These are phyloP conservation scores for Silurus asotus DNA, from an alignment of 2,113 vertebrate genomes.

Conservation along the genomic window DNA sequence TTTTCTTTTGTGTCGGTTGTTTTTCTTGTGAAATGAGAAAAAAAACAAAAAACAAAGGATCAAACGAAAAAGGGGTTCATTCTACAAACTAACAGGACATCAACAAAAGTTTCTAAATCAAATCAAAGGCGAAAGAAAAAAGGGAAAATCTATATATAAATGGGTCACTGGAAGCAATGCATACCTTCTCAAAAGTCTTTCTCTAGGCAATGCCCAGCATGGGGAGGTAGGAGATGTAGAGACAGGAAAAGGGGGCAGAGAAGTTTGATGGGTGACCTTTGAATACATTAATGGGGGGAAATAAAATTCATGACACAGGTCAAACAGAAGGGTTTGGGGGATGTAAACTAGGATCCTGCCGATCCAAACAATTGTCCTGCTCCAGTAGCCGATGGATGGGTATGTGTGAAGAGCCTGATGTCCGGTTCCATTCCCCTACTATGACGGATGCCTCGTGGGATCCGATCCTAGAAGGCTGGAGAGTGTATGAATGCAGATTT, in stretches of 20 bases:
- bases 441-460: background rate
- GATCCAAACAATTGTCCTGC: constrained; percentile 48
- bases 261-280: constrained; percentile 12
- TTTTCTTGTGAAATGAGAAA: constrained; percentile 66
- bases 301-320: constrained; percentile 47
- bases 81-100: constrained; percentile 68
- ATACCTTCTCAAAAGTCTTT: constrained; percentile 63
- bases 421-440: constrained; percentile 16
- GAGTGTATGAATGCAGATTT: constrained; percentile 12
- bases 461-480: constrained; percentile 13
- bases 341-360: constrained; percentile 58
- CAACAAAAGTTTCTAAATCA: constrained; percentile 61
- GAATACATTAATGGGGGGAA: background rate
- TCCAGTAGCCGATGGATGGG: constrained; percentile 27
- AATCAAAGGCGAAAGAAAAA: constrained; percentile 55
- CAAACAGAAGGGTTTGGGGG: constrained; percentile 12
- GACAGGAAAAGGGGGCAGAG: constrained; percentile 17
- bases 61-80: constrained; percentile 51
- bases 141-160: constrained; percentile 23
- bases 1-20: constrained; percentile 54
- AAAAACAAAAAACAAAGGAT: constrained; percentile 37
- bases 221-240: constrained; percentile 44
- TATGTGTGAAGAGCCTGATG: constrained; percentile 22
- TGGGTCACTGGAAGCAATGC: constrained; percentile 64
- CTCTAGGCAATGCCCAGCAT: constrained; percentile 58